These are phyloP conservation scores for Microctonus aethiopoides DNA, from an alignment of 2,888 invertebrate species.

Conservation along the genomic window DNA sequence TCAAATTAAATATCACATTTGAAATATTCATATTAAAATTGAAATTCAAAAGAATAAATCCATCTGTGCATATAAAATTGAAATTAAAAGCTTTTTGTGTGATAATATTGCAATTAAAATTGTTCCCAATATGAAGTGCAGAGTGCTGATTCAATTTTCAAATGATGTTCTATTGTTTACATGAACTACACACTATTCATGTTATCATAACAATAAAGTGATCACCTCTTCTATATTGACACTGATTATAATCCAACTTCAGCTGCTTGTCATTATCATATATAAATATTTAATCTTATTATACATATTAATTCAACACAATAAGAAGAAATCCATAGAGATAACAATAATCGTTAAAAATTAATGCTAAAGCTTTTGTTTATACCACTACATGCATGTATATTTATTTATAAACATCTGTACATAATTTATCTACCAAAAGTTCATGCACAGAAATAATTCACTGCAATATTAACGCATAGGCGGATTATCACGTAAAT, in stretches of 20 bases:
- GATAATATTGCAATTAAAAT: too few relatives aligned
- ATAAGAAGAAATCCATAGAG: too few relatives aligned
- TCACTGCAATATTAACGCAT: background rate
- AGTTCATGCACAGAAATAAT: background rate
- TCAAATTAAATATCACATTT: too few relatives aligned
- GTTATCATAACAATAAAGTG: background rate
- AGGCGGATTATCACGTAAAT: background rate
- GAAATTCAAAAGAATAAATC: too few relatives aligned
- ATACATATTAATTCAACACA: too few relatives aligned
- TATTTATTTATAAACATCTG: background rate
- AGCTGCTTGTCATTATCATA: background rate
- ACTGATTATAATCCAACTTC: background rate
- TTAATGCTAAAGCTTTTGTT: background rate
- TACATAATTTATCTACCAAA: background rate
- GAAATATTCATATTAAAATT: too few relatives aligned
- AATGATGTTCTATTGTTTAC: background rate
- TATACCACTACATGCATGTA: background rate
- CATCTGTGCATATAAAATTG: too few relatives aligned
- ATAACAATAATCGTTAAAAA: too few relatives aligned
- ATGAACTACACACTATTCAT: background rate
- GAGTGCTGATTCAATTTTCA: too few relatives aligned
- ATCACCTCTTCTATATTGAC: background rate
- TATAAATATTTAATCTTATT: background rate
- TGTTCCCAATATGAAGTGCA: too few relatives aligned
- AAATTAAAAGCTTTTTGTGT: too few relatives aligned